Evolutionary conservation across 2,113 vertebrate genomes (phyloP), one percentile per base, ranked within the genome.

Genomic region (Gallinago undulata): DNA sequence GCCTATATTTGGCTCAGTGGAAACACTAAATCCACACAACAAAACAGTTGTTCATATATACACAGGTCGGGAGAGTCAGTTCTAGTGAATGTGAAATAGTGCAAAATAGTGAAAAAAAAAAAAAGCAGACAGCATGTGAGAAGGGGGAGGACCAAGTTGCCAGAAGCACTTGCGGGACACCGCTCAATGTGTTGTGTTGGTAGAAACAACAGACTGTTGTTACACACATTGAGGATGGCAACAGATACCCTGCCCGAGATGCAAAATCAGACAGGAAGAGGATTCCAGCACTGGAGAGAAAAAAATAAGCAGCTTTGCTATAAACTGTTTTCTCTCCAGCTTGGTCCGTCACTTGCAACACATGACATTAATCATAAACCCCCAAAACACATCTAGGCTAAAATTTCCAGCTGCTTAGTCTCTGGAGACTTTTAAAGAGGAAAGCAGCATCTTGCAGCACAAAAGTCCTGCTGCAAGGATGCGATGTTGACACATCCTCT

Each of bases 261-360:
- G 66, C 45, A 69, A 35, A 89, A 87, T 50, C 73, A 92, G 43
- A 39, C 51, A 87, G 21, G 30, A 88, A 82, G 55, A 69, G 87
- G 92, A 93, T 95, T 94, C 77, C 47, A 80, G 70, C 37, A 48
- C 37, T 39, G 47, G 31, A 82, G 47, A 74, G 55, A 35, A 94
- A 91, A 91, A 95, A 93, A 91, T 80, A 96, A 94, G 89, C 93
- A 96, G 94, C 87, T 95, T 96, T 91, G 28, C 87, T 87, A 35
- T 76, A 82, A 96, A 95, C 45, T 85, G 47, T 89, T 87, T 87
- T 84, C 6, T 89, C 81, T 80, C 57, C 50, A 55, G 62, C 84
- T 94, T 70, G 57, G 84, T 47, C 66, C 37, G 30, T 89, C 4
- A 6, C 77, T 96, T 76, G 63, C 84, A 91, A 35, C 77, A 87